Percentiles rank a stretch among this genome's conserved stretches.
Evolutionary conservation across 2,797 vertebrate genomes (phyloP).

Genomic region (Cryptoblepharus egeriae): DNA sequence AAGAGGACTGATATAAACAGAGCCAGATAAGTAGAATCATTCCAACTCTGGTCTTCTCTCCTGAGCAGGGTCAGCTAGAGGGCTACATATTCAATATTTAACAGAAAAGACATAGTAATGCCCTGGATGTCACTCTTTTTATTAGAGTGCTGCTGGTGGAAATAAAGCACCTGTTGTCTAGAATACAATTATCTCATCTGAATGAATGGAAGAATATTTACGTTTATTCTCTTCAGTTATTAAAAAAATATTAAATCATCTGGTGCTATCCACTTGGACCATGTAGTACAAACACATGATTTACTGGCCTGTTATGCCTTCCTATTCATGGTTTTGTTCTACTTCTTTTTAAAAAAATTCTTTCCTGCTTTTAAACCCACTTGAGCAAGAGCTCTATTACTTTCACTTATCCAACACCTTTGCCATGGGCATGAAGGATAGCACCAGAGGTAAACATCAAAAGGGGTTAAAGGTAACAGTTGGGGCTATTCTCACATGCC

Average conservation of each 20-base stretch:
- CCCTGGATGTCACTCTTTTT: neutral
- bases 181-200: slow-evolving; percentile 2
- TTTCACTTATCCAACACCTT: neutral
- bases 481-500: neutral
- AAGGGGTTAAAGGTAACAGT: neutral
- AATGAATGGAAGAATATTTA: neutral
- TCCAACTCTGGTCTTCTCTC: slow-evolving; percentile 29
- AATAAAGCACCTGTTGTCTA: neutral
- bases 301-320: neutral
- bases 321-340: neutral
- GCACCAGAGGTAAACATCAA: neutral
- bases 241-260: neutral
- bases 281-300: fast-evolving
- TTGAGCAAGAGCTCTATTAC: neutral
- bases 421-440: neutral
- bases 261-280: neutral
- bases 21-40: slow-evolving; percentile 2
- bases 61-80: neutral
- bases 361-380: neutral
- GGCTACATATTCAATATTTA: slow-evolving; percentile 10
- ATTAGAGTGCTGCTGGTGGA: neutral
- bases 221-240: neutral
- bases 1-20: neutral
- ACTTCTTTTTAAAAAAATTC: neutral
- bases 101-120: neutral